phyloP scores from a whole-genome alignment of 1,140 invertebrate genomes.

The Aphidius ervi region DNA sequence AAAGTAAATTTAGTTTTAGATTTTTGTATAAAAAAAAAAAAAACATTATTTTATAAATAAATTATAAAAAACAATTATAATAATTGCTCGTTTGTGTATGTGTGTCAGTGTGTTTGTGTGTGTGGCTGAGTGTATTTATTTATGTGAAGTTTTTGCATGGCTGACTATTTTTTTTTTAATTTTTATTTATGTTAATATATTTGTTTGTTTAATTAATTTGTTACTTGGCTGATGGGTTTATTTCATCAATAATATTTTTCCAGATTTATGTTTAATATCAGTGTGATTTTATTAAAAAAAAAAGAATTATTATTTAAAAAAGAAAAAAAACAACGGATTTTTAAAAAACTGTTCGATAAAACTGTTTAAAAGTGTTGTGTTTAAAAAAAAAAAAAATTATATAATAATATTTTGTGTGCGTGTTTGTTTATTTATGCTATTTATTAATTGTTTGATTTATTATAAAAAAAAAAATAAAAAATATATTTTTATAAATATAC shows the following conservation, averaged over 20 bases:
- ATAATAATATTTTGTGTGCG: conserved; percentile 15
- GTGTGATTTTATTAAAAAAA: conserved; percentile 29
- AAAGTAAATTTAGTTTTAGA: too few relatives aligned
- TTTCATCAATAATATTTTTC: conserved; percentile 45
- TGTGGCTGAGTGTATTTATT: conserved; percentile 26
- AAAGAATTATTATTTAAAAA: conserved; percentile 20
- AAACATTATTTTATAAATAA: too few relatives aligned
- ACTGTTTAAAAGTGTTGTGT: conserved; percentile 26
- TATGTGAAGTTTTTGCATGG: too few relatives aligned
- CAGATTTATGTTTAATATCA: conserved; percentile 53
- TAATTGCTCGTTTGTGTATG: too few relatives aligned
- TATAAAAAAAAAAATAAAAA: background rate
- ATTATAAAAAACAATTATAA: too few relatives aligned
- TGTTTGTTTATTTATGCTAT: conserved; percentile 30
- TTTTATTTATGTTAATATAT: conserved; percentile 15
- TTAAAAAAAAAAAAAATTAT: conserved; percentile 6
- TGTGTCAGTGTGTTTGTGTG: conserved; percentile 29
- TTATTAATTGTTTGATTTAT: conserved; percentile 12
- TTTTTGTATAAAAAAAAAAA: too few relatives aligned
- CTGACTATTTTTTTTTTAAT: conserved; percentile 18
- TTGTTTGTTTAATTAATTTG: conserved; percentile 18
- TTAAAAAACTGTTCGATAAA: conserved; percentile 46
- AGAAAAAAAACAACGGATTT: conserved; percentile 30
- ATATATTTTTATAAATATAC: conserved; percentile 16
- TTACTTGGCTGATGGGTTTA: conserved; percentile 44